These are phyloP conservation scores for Tachyglossus aculeatus DNA, from an alignment of 2,797 vertebrate species.

Conservation along the genomic window DNA sequence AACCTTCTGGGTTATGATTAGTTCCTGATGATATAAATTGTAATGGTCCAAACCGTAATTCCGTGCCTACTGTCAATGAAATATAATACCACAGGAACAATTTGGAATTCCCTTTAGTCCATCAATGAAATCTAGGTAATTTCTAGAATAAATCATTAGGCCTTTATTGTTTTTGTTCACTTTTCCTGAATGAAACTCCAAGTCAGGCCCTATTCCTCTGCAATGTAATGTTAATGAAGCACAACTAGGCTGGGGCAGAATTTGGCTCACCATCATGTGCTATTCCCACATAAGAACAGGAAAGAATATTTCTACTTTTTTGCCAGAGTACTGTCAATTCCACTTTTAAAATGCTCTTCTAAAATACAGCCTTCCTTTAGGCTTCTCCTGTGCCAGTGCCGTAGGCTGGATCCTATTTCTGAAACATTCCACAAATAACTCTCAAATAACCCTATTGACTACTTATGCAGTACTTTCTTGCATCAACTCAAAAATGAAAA, in stretches of 20 bases:
- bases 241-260: conserved; percentile 53
- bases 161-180: too few species aligned
- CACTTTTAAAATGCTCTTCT: conserved; percentile 57
- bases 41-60: background rate
- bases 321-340: conserved; percentile 65
- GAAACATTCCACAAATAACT: conserved; percentile 54
- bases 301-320: conserved; percentile 55
- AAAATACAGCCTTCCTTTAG: conserved; percentile 51
- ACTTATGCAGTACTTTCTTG: background rate
- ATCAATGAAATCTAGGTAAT: too few species aligned
- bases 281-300: conserved; percentile 49
- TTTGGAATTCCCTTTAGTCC: too few species aligned
- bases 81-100: too few species aligned
- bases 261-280: conserved; percentile 55
- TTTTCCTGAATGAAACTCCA: too few species aligned
- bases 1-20: background rate
- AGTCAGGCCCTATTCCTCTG: conserved; percentile 31
- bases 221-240: conserved; percentile 43
- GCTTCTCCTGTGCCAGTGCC: conserved; percentile 58
- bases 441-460: conserved; percentile 4
- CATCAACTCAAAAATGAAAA: background rate
- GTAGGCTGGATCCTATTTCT: conserved; percentile 59
- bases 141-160: too few species aligned
- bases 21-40: background rate
- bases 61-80: too few species aligned